phyloP scores from a whole-genome alignment of 2,888 invertebrate genomes.

The Epinotia bilunana region DNA sequence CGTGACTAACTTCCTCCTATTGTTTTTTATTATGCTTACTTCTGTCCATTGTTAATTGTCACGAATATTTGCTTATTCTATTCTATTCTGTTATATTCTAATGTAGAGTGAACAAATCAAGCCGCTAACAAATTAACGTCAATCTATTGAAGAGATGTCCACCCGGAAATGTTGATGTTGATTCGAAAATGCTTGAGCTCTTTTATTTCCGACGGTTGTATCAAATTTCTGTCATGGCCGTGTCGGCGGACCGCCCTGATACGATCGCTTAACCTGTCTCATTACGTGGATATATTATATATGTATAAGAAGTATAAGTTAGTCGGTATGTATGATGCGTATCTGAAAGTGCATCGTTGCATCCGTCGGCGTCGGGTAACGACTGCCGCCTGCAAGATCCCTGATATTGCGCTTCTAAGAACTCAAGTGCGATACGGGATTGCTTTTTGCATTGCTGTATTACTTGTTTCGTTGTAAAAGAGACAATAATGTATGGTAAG shows the following conservation, averaged over 20 bases:
- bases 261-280: conserved; percentile 47
- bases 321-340: conserved; percentile 51
- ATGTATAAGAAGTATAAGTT: conserved; percentile 46
- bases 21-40: too few species aligned
- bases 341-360: conserved; percentile 74
- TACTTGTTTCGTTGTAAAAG: neutral
- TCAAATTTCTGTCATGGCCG: conserved; percentile 39
- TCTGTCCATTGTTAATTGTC: too few species aligned
- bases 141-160: conserved; percentile 1
- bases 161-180: conserved; percentile 26
- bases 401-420: conserved; percentile 78
- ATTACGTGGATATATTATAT: conserved; percentile 46
- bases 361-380: conserved; percentile 65
- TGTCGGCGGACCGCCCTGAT: conserved; percentile 27
- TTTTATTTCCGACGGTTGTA: conserved; percentile 23
- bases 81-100: too few species aligned
- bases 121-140: neutral
- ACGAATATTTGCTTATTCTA: too few species aligned
- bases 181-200: conserved; percentile 8
- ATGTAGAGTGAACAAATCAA: neutral
- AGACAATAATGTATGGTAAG: neutral
- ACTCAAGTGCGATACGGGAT: conserved; percentile 64
- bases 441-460: conserved; percentile 56
- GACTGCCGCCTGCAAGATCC: conserved; percentile 65
- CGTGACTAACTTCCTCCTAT: too few species aligned